Evolutionary conservation across 2,113 vertebrate species (phyloP).

Genomic region (Aldabrachelys gigantea): DNA sequence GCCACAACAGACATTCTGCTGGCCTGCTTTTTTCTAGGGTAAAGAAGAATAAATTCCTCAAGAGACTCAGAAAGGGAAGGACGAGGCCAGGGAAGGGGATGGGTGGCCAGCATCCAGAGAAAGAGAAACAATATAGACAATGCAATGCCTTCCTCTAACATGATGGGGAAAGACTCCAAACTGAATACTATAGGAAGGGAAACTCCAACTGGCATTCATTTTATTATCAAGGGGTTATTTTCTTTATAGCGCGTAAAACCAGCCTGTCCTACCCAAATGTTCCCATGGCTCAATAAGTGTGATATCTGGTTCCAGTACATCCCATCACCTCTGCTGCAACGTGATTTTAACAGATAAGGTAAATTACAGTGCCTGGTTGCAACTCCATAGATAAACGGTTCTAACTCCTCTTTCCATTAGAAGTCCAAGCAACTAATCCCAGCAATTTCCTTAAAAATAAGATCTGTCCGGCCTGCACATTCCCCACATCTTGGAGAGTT

Average conservation of each 20-base stretch:
- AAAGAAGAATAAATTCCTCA: not conserved
- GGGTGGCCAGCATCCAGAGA: not conserved
- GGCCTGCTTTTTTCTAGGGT: not conserved
- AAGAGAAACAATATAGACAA: not conserved
- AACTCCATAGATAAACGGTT: not conserved
- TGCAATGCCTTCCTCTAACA: not conserved
- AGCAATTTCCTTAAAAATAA: no score
- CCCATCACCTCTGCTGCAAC: not conserved
- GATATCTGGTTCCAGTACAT: not conserved
- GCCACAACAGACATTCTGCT: not conserved
- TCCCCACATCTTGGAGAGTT: not conserved
- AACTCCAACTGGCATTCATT: not conserved
- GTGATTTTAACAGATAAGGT: not conserved
- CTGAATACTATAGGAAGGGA: not conserved
- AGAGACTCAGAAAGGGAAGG: not conserved
- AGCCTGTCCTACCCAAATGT: not conserved
- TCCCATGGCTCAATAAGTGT: no score
- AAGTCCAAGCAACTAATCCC: not conserved
- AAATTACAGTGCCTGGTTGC: not conserved
- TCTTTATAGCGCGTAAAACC: not conserved
- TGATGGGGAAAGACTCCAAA: not conserved
- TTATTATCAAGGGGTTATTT: not conserved
- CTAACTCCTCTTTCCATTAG: not conserved
- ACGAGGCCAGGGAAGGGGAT: not conserved
- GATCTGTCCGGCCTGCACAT: no score